Conservation (phyloP, 2,113 vertebrate species). For the Onychostoma macrolepis region DNA sequence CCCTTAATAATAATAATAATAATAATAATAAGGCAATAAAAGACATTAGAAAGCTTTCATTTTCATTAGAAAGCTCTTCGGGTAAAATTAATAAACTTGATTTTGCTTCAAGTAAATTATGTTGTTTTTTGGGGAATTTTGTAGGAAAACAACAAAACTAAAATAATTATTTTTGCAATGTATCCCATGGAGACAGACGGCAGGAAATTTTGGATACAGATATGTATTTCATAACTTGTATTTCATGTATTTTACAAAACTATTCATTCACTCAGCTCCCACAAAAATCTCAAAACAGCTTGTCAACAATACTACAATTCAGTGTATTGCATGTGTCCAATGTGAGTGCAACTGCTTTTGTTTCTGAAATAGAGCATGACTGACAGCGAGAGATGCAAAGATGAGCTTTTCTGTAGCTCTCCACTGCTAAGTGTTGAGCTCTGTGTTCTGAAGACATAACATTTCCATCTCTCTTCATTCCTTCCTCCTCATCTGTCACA, state of each 20-base stretch:
- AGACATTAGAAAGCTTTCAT: too few relatives aligned
- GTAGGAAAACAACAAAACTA: background rate
- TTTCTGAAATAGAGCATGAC: constrained; percentile 19
- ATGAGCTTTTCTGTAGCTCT: constrained; percentile 42
- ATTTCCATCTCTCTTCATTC: constrained; percentile 59
- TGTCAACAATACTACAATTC: background rate
- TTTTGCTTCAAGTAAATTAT: background rate
- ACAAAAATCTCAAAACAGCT: background rate
- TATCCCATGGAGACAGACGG: background rate
- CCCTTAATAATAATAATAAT: background rate
- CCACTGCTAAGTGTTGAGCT: constrained; percentile 49
- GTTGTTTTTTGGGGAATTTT: too few relatives aligned
- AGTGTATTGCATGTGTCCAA: background rate
- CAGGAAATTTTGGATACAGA: background rate
- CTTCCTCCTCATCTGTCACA: constrained; percentile 46
- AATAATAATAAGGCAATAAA: background rate
- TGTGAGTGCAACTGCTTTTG: constrained; percentile 26
- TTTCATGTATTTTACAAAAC: background rate
- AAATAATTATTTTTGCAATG: background rate
- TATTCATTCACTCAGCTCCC: background rate
- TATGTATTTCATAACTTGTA: background rate
- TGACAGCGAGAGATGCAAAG: constrained; percentile 46
- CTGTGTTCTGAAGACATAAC: constrained; percentile 29
- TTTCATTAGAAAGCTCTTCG: background rate
- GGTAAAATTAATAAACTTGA: background rate